Conservation (phyloP, 2,113 vertebrate species). For the Megatriorchis doriae region DNA sequence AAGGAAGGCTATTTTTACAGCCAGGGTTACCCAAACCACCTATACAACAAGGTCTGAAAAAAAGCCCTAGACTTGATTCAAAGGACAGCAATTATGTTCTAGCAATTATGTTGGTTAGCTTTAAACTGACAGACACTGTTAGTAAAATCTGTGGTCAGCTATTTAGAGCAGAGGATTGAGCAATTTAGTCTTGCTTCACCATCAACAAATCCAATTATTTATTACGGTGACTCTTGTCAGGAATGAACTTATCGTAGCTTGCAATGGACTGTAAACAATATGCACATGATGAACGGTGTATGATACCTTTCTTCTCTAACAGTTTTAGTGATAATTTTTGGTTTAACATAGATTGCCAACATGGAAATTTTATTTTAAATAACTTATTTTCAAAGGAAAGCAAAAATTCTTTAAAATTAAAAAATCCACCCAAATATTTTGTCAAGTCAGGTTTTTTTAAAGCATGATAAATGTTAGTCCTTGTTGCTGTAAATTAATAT, state of each 20-base stretch:
- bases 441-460: neutral
- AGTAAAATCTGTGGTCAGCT: neutral
- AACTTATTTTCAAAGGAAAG: neutral
- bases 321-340: neutral
- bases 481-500: neutral
- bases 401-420: neutral
- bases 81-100: neutral
- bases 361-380: neutral
- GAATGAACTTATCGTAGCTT: neutral
- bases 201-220: constrained; percentile 29
- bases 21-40: neutral
- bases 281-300: neutral
- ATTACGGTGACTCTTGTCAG: neutral
- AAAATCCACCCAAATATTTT: neutral
- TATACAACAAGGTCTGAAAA: neutral
- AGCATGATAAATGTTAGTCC: neutral
- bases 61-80: neutral
- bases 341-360: neutral
- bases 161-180: neutral
- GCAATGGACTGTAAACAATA: neutral
- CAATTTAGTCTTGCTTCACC: constrained; percentile 17
- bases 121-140: neutral
- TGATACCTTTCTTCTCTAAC: neutral
- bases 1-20: neutral
- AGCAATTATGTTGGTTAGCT: neutral